These are phyloP conservation scores for Bursaphelenchus okinawaensis DNA, from an alignment of 2,888 invertebrate genomes.

Conservation along the genomic window DNA sequence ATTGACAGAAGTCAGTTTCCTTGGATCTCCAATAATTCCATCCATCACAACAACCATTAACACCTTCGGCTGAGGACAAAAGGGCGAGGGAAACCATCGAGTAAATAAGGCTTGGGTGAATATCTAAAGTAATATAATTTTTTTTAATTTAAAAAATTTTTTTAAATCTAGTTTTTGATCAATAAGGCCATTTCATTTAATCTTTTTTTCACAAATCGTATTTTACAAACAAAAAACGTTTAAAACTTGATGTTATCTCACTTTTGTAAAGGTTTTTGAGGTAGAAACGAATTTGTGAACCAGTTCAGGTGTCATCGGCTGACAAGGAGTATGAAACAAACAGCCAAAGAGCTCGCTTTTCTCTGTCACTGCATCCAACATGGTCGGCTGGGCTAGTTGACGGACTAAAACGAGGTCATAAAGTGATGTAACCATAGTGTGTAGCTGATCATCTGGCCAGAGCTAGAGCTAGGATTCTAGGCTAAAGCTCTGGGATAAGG, in stretches of 20 bases:
- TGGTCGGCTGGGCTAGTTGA: conserved; percentile 22
- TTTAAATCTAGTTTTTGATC: background rate
- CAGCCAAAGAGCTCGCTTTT: conserved; percentile 28
- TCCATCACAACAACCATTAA: conserved; percentile 38
- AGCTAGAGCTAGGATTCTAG: background rate
- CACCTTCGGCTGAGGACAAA: conserved; percentile 21
- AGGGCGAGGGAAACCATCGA: conserved; percentile 42
- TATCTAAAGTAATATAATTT: conserved; percentile 31
- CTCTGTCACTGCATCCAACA: conserved; percentile 13
- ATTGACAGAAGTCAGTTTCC: conserved; percentile 47
- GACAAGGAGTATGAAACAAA: conserved; percentile 30
- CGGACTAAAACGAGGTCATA: conserved; percentile 17
- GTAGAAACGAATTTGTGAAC: conserved; percentile 44
- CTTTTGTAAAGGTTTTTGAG: conserved; percentile 45
- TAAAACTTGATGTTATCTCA: no score
- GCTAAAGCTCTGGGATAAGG: background rate
- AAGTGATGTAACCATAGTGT: background rate
- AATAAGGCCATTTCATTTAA: background rate
- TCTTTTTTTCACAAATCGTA: background rate
- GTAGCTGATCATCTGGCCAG: background rate
- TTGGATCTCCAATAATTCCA: conserved; percentile 44
- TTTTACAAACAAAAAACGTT: background rate
- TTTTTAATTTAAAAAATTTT: background rate
- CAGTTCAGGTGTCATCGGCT: conserved; percentile 38
- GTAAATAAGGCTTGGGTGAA: conserved; percentile 48